A percentile compares a stretch with the other conserved stretches of the same genome.
Conservation (phyloP, 1,140 invertebrate genomes). For the Cotesia glomerata region DNA sequence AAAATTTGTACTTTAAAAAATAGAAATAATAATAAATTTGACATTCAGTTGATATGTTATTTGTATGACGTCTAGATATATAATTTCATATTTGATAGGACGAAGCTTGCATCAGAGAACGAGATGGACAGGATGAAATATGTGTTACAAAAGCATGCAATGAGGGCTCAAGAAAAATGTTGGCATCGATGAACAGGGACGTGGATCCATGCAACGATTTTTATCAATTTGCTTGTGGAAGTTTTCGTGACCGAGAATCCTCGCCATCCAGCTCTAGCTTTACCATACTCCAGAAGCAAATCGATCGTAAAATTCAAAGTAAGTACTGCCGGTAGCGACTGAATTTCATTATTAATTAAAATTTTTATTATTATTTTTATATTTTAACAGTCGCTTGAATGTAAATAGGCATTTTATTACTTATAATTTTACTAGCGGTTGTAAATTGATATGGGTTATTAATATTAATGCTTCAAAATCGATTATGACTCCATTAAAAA, state of each 20-base stretch:
- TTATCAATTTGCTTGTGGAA: constrained; percentile 73
- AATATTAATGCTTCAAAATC: neutral
- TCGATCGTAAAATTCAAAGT: constrained; percentile 57
- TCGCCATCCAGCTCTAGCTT: constrained; percentile 54
- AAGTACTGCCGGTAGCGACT: constrained; percentile 31
- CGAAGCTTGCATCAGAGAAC: constrained; percentile 50
- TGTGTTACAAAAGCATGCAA: constrained; percentile 55
- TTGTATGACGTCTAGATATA: neutral
- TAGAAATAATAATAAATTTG: too few species aligned
- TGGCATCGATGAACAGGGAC: constrained; percentile 56
- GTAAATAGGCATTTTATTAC: neutral
- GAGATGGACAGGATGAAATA: constrained; percentile 49
- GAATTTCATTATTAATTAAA: constrained; percentile 9
- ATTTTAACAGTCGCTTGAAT: neutral
- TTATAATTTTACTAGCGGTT: neutral
- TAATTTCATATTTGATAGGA: constrained; percentile 39
- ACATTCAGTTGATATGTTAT: neutral
- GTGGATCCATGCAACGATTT: constrained; percentile 72
- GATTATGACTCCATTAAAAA: too few species aligned
- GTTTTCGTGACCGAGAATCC: constrained; percentile 54
- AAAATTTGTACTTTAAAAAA: too few species aligned
- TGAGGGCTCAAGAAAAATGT: constrained; percentile 55
- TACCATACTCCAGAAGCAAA: constrained; percentile 53
- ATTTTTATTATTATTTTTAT: neutral
- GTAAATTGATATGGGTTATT: neutral